phyloP scores from a whole-genome alignment of 2,113 vertebrate species.

The Apistogramma diplotaenia region DNA sequence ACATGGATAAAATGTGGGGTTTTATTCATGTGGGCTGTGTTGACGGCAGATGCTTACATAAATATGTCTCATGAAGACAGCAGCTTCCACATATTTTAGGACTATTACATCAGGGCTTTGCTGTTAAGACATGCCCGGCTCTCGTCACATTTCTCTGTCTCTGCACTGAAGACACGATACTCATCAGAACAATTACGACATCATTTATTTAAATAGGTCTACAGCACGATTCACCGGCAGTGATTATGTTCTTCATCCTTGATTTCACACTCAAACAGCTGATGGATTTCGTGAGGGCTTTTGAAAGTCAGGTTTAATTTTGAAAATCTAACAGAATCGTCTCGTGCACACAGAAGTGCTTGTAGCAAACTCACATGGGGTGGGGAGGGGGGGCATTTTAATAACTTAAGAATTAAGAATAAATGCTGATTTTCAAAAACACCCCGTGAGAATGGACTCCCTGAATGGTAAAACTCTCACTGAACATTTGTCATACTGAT shows the following conservation, averaged over 20 bases:
- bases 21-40: background rate
- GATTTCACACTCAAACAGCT: background rate
- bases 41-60: slow-evolving; percentile 27
- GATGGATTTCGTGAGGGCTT: background rate
- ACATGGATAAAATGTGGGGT: background rate
- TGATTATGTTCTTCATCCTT: background rate
- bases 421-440: background rate
- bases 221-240: background rate
- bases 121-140: background rate
- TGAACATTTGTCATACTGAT: slow-evolving; percentile 7
- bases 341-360: background rate
- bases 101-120: slow-evolving; percentile 16
- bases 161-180: background rate
- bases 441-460: background rate
- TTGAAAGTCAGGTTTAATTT: background rate
- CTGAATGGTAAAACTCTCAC: background rate
- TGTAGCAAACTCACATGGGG: background rate
- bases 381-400: slow-evolving; percentile 1
- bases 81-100: slow-evolving; percentile 21
- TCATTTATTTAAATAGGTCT: slow-evolving; percentile 3
- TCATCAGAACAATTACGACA: background rate
- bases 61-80: slow-evolving; percentile 14
- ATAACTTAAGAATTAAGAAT: background rate
- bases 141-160: background rate
- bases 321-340: background rate